Conservation (phyloP, 2,888 invertebrate species). For the Adelphocoris suturalis region DNA sequence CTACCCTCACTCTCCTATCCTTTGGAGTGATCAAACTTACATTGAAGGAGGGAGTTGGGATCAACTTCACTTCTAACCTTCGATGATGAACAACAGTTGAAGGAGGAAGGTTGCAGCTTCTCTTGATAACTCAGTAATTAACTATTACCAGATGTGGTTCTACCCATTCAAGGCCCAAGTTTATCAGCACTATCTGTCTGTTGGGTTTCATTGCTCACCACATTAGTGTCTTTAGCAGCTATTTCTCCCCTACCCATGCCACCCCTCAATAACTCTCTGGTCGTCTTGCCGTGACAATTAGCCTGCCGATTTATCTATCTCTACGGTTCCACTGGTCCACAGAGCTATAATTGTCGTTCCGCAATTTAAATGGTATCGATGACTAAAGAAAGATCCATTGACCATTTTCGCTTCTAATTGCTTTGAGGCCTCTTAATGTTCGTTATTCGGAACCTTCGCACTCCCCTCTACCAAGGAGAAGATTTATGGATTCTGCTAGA, state of each 20-base stretch:
- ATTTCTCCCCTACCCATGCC: conserved; percentile 8
- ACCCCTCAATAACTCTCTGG: not conserved
- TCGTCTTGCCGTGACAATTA: conserved; percentile 27
- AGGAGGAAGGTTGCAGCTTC: conserved; percentile 47
- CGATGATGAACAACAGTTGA: conserved; percentile 60
- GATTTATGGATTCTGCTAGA: conserved; percentile 51
- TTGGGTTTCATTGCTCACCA: conserved; percentile 27
- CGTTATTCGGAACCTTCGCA: not conserved
- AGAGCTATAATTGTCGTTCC: not conserved
- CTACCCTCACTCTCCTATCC: not conserved
- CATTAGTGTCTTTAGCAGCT: conserved; percentile 57
- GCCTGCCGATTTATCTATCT: conserved; percentile 20
- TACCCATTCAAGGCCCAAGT: not conserved
- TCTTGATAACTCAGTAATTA: conserved; percentile 56
- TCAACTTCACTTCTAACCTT: conserved; percentile 22
- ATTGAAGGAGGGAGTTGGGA: not conserved
- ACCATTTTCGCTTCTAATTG: conserved; percentile 53
- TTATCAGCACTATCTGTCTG: conserved; percentile 43
- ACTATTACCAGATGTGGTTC: conserved; percentile 52
- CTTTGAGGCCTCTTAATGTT: conserved; percentile 5
- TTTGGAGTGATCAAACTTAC: conserved; percentile 12
- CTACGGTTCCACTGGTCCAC: not conserved
- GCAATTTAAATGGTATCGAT: conserved; percentile 46
- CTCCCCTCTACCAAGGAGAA: not conserved
- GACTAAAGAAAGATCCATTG: conserved; percentile 56